Evolutionary conservation across 1,140 invertebrate species (phyloP).

Genomic region (Anoplolepis gracilipes): DNA sequence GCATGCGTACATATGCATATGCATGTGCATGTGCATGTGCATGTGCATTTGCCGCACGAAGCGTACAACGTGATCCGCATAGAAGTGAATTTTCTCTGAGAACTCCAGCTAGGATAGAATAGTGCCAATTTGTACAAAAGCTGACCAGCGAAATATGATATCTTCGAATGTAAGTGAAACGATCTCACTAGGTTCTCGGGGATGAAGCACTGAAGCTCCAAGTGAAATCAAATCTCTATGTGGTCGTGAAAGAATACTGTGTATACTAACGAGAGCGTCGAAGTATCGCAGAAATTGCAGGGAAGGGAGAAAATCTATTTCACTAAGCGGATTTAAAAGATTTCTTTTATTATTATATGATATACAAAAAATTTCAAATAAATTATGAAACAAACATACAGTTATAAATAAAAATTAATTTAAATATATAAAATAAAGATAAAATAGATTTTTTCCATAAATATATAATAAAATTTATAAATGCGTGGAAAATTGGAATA

Average conservation of each 20-base stretch:
- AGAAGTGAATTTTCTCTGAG: constrained; percentile 29
- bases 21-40: neutral
- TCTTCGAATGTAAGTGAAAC: neutral
- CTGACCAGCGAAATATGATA: constrained; percentile 19
- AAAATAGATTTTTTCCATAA: neutral
- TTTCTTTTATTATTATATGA: neutral
- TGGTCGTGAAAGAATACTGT: constrained; percentile 20
- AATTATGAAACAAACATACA: neutral
- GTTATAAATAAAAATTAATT: neutral
- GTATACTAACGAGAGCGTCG: constrained; percentile 9
- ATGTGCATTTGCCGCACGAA: neutral
- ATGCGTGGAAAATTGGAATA: neutral
- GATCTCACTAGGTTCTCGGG: neutral
- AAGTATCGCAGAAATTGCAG: neutral
- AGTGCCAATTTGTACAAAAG: constrained; percentile 46
- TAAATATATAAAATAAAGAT: neutral
- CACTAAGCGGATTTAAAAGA: neutral
- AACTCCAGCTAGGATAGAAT: constrained; percentile 13
- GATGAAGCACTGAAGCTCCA: constrained; percentile 29
- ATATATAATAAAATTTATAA: neutral
- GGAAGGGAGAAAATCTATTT: neutral
- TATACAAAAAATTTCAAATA: neutral
- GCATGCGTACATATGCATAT: neutral
- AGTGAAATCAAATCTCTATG: constrained; percentile 34
- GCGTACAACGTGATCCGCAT: constrained; percentile 42